phyloP scores from a whole-genome alignment of 2,113 vertebrate species.

The Passer montanus region DNA sequence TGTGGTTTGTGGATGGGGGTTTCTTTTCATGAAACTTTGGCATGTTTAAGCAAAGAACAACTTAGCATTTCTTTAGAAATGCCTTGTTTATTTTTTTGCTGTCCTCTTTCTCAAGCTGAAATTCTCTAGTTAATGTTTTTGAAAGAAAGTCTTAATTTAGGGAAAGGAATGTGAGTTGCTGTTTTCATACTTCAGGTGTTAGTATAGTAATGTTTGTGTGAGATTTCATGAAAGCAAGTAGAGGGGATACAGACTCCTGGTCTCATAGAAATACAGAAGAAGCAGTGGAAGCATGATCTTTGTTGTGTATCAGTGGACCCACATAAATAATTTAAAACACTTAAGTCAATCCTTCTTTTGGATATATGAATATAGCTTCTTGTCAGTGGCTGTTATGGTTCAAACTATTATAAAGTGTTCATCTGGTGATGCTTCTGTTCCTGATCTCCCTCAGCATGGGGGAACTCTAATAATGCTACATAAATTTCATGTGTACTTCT shows the following conservation, averaged over 20 bases:
- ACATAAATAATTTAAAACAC: not conserved
- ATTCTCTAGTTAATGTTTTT: not conserved
- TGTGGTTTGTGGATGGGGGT: not conserved
- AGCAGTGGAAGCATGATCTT: not conserved
- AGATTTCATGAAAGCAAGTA: not conserved
- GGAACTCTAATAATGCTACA: not conserved
- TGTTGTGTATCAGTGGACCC: not conserved
- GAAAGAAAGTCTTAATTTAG: not conserved
- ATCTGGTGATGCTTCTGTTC: not conserved
- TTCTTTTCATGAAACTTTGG: not conserved
- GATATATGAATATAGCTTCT: not conserved
- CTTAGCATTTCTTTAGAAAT: not conserved
- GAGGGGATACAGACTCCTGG: not conserved
- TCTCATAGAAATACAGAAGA: accelerated
- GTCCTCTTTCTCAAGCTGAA: not conserved
- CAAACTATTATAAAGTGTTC: not conserved
- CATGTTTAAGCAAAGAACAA: not conserved
- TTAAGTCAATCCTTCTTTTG: not conserved
- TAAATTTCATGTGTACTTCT: not conserved
- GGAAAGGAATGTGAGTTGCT: not conserved
- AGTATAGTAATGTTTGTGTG: not conserved
- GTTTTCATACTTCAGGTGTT: not conserved
- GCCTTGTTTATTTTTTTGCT: not conserved
- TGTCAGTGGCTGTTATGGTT: not conserved
- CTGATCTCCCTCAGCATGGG: not conserved